Percentiles rank a stretch among this genome's conserved stretches.
These are phyloP conservation scores for Drepana arcuata DNA, from an alignment of 1,140 invertebrate genomes.

Conservation along the genomic window DNA sequence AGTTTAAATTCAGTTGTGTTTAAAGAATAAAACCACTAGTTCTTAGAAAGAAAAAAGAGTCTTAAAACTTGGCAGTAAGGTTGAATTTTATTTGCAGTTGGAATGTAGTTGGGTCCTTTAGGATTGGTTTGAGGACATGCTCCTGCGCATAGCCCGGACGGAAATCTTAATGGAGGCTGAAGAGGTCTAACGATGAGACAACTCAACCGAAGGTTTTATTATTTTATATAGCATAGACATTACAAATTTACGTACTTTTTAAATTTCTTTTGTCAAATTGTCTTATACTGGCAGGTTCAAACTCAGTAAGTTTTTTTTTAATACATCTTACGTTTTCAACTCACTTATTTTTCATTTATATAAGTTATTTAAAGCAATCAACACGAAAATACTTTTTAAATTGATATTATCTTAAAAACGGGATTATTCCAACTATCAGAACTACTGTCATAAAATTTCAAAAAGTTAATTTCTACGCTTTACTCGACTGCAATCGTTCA, in stretches of 20 bases:
- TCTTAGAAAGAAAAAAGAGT: not conserved
- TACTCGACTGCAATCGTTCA: constrained; percentile 51
- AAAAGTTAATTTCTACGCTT: constrained; percentile 31
- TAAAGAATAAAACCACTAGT: not conserved
- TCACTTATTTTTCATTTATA: too few species aligned
- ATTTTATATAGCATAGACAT: not conserved
- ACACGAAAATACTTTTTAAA: not conserved
- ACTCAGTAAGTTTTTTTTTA: too few species aligned
- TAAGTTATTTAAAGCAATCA: not conserved
- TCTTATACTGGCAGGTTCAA: too few species aligned
- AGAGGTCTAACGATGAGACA: constrained; percentile 59
- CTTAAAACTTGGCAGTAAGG: not conserved
- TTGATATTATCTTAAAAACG: not conserved
- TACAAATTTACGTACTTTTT: not conserved
- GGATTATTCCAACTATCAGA: not conserved
- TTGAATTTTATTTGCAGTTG: too few species aligned
- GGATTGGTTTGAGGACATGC: constrained; percentile 17
- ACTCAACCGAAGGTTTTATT: not conserved
- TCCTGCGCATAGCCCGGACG: constrained; percentile 59
- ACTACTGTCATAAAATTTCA: not conserved
- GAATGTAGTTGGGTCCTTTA: not conserved
- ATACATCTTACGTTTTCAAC: too few species aligned
- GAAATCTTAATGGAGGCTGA: constrained; percentile 68
- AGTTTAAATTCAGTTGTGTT: constrained; percentile 2
- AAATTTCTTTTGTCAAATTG: constrained; percentile 3